Evolutionary conservation across 1,140 invertebrate species (phyloP), one percentile per base, ranked within the genome.

Genomic region (Pinna nobilis): DNA sequence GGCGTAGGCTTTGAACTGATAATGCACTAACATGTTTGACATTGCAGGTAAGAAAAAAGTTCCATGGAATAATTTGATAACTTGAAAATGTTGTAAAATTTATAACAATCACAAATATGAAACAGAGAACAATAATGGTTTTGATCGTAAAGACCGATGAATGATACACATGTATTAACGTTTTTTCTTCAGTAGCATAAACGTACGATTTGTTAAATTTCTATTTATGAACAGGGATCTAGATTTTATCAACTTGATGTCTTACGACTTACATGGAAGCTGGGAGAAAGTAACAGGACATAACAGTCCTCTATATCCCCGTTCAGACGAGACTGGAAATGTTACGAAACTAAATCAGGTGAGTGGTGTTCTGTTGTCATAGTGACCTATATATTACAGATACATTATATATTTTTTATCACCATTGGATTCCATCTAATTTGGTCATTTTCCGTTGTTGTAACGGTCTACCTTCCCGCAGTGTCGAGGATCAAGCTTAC

Each of bases 201-300:
- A 20, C 0, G 39, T 15, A 20, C 7, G 2, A 7, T 61, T 39
- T 61, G 4, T 39, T 5, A 41, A 41, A 6, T 0, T 59, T 33
- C 3, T 18, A 59, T 5, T 59, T 20, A 3, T 59, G 49, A 63
- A 37, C 39, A 84, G 83, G 32, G 70, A 80, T 47, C 37, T 82
- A 20, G 84, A 86, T 89, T 97, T 97, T 85, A 96, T 98, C 80
- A 98, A 98, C 87, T 85, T 98, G 65, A 98, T 98, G 96, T 94
- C 78, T 5, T 87, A 87, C 49, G 85, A 87, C 55, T 78, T 86
- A 18, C 83, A 84, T 53, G 85, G 84, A 0, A 51, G 64, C 11
- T 84, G 84, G 83, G 84, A 85, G 20, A 64, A 70, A 0, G 65
- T 28, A 7, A 83, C 80, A 3, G 83, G 82, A 53, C 83, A 82